Evolutionary conservation across 2,888 invertebrate genomes (phyloP).

Genomic region (Bombylius major): DNA sequence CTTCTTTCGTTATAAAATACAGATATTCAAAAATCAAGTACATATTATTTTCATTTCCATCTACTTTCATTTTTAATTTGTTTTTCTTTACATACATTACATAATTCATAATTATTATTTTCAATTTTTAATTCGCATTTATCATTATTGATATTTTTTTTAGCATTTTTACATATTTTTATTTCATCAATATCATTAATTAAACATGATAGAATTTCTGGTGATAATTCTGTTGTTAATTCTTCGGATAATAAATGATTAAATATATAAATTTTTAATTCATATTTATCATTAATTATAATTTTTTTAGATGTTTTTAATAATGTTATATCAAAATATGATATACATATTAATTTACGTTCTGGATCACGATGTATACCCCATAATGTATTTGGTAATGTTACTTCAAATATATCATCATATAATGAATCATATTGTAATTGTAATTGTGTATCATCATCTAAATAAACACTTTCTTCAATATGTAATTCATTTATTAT

Average conservation of each 20-base stretch:
- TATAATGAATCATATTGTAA: constrained; percentile 13
- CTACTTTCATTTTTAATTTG: too few relatives aligned
- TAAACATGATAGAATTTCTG: neutral
- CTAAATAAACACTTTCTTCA: neutral
- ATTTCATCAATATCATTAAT: constrained; percentile 3
- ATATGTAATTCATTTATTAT: constrained; percentile 4
- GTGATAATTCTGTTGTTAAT: neutral
- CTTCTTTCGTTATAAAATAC: too few relatives aligned
- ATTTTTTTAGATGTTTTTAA: constrained; percentile 7
- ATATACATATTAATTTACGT: constrained; percentile 9
- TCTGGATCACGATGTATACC: constrained; percentile 13
- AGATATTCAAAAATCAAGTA: too few relatives aligned
- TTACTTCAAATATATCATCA: constrained; percentile 14
- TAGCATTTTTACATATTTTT: neutral
- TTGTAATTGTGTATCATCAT: neutral
- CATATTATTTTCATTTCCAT: too few relatives aligned
- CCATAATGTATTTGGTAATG: constrained; percentile 13
- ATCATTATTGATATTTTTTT: neutral
- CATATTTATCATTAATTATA: neutral
- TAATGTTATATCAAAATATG: constrained; percentile 7
- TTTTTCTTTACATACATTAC: neutral
- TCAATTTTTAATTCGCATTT: neutral
- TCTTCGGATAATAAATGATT: neutral
- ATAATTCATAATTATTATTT: neutral
- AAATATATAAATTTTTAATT: neutral